Percentiles rank a stretch among this genome's conserved stretches.
Evolutionary conservation across 1,140 invertebrate genomes (phyloP).

Genomic region (Hylaeus volcanicus): DNA sequence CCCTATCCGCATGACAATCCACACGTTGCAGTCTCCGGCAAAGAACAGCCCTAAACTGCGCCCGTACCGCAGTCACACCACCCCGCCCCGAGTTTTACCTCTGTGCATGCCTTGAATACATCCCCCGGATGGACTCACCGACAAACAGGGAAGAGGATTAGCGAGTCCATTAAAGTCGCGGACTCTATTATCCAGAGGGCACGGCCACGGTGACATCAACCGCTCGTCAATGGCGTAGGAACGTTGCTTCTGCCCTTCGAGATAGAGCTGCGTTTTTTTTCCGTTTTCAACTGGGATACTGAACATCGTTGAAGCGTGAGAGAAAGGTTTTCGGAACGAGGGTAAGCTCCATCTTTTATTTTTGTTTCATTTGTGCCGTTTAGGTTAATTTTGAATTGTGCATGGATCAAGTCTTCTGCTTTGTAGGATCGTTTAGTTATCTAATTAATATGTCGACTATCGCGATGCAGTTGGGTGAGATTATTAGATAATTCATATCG

Average conservation of each 20-base stretch:
- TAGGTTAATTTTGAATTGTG: no score
- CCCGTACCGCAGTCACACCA: conserved; percentile 65
- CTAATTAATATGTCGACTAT: no score
- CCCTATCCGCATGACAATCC: conserved; percentile 28
- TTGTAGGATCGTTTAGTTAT: no score
- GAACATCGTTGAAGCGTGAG: no score
- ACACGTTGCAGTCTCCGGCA: conserved; percentile 48
- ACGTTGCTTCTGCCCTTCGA: not conserved
- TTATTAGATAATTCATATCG: no score
- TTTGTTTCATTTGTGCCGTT: no score
- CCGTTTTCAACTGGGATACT: no score
- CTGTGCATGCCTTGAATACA: conserved; percentile 51
- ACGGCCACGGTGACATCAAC: conserved; percentile 78
- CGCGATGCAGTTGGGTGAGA: no score
- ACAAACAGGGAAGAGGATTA: conserved; percentile 81
- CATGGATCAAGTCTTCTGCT: no score
- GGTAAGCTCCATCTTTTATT: no score
- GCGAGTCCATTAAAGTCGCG: conserved; percentile 82
- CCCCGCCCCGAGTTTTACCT: conserved; percentile 55
- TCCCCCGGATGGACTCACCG: conserved; percentile 69
- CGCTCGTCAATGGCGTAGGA: conserved; percentile 70
- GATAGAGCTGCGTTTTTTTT: not conserved
- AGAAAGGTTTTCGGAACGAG: no score
- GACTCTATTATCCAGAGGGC: conserved; percentile 80
- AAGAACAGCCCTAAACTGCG: conserved; percentile 60